A percentile compares a stretch with the other conserved stretches of the same genome.
Evolutionary conservation across 1,140 invertebrate genomes (phyloP).

Genomic region (Pemphigus obesinymphae): DNA sequence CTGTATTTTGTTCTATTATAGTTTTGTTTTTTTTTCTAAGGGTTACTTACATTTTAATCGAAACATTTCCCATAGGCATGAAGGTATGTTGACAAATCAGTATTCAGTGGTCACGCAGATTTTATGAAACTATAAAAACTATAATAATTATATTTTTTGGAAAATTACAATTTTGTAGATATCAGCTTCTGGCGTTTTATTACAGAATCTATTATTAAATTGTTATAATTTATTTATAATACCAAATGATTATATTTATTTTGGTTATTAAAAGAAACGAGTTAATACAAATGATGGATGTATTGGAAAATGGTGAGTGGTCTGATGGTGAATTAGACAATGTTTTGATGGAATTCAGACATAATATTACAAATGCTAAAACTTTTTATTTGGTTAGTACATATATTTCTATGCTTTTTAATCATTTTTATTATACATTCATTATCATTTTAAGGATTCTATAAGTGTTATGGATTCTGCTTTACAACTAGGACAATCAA

Average conservation of each 20-base stretch:
- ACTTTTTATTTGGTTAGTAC: slow-evolving; percentile 9
- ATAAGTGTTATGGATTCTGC: slow-evolving; percentile 10
- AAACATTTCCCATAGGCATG: too few relatives aligned
- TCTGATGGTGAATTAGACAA: neutral
- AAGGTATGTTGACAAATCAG: too few relatives aligned
- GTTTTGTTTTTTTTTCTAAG: too few relatives aligned
- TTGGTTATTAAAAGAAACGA: neutral
- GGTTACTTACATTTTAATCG: too few relatives aligned
- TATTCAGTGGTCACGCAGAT: too few relatives aligned
- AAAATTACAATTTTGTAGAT: too few relatives aligned
- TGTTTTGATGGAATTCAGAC: neutral
- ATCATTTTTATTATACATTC: neutral
- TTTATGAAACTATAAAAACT: neutral
- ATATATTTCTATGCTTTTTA: neutral
- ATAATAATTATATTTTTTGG: neutral
- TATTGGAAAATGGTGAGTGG: slow-evolving; percentile 1
- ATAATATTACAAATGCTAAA: neutral
- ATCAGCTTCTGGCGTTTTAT: too few relatives aligned
- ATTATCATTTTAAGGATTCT: neutral
- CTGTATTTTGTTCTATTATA: too few relatives aligned
- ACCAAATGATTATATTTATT: neutral
- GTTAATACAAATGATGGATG: neutral
- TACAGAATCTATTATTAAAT: too few relatives aligned
- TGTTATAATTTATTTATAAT: too few relatives aligned
- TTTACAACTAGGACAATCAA: neutral